phyloP scores from a whole-genome alignment of 2,797 vertebrate genomes.

The Gallinago nigripennis region DNA sequence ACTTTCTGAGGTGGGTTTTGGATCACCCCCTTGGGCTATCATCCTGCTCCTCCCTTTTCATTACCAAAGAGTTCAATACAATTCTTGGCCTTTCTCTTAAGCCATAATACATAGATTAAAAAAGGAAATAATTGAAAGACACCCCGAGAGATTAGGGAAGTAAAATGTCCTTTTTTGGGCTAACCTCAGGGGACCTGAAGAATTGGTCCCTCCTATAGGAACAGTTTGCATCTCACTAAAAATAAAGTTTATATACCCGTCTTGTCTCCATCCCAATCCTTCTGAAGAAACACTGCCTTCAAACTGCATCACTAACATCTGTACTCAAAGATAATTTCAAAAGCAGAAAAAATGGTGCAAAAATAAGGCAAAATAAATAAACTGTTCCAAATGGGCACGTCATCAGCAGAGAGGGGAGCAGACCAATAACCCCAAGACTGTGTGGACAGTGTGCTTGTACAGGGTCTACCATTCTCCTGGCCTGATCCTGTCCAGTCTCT shows the following conservation, averaged over 20 bases:
- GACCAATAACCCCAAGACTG: not conserved
- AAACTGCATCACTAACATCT: not conserved
- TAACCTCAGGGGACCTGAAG: not conserved
- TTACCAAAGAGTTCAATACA: not conserved
- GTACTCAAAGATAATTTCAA: not conserved
- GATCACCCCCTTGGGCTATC: not conserved
- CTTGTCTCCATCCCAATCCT: not conserved
- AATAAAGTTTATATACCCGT: not conserved
- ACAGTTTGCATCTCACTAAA: not conserved
- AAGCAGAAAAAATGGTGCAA: not conserved
- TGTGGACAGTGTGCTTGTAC: not conserved
- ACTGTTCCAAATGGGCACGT: not conserved
- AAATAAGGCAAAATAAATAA: not conserved
- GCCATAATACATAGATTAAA: accelerated
- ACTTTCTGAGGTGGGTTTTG: not conserved
- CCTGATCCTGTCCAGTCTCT: not conserved
- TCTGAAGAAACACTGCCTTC: not conserved
- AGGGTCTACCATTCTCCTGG: not conserved
- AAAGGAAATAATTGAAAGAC: not conserved
- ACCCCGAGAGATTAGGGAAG: not conserved
- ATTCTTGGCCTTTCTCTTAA: not conserved
- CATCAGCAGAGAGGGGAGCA: not conserved
- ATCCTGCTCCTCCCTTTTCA: not conserved
- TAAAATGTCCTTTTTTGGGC: not conserved
- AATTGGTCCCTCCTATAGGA: not conserved